Evolutionary conservation across 2,888 invertebrate genomes (phyloP), one percentile per base, ranked within the genome.

Genomic region (Chrysodeixis includens): DNA sequence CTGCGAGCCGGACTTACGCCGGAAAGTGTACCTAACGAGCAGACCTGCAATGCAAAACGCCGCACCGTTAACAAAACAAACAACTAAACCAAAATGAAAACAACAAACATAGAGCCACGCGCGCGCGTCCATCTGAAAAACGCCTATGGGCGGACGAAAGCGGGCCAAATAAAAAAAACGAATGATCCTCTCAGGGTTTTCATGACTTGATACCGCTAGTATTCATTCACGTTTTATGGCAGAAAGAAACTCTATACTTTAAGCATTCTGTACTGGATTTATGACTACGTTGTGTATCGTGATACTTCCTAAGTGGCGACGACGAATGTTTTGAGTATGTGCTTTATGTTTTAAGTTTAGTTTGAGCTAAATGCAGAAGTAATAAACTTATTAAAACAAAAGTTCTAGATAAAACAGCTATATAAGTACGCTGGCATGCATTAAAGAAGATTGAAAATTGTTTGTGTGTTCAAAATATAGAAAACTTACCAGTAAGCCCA

Each of bases 401-500:
- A 74, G 30, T 64, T 64, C 74, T 69, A 70, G 44, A 57, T 56
- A 63, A 66, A 71, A 67, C 46, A 66, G 54, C 67, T 73, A 62
- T 56, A 56, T 54, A 65, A 70, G 55, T 65, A n/a, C n/a, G n/a
- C n/a, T 62, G 67, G 57, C 79, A 81, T 81, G 83, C 83, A 65
- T 59, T 59, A 74, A 59, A 69, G 44, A 74, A 58, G 49, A 64
- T 18, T 64, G 65, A 62, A 59, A 63, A 44, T 63, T 53, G 32
- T 63, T 30, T 59, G 14, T 16, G 35, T 18, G n/a, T 22, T 22
- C 1, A 52, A 69, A 22, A 40, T 10, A 55, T 53, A 12, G 40
- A 57, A 56, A 74, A 95, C 96, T 96, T 91, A 97, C 97, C 97
- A 88, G 96, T 95, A 61, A 95, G 85, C 68, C 96, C 96, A 52